These are phyloP conservation scores for Sphecodes monilicornis DNA, from an alignment of 2,888 invertebrate genomes.

Conservation along the genomic window DNA sequence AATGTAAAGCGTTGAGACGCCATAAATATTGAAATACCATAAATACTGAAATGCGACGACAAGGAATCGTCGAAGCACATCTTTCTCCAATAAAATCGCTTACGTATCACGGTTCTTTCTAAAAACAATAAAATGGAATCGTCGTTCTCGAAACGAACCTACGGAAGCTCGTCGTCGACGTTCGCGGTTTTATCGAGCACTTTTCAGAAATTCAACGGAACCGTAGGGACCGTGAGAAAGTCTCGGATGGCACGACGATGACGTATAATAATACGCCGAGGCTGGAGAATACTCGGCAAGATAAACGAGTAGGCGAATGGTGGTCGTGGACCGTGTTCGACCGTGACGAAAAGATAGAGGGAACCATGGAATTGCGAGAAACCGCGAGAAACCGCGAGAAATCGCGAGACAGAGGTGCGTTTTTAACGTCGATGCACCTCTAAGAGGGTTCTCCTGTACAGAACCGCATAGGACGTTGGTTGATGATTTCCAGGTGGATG, in stretches of 20 bases:
- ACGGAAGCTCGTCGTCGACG: background rate
- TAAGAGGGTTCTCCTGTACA: background rate
- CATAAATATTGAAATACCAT: background rate
- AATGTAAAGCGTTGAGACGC: too few relatives aligned
- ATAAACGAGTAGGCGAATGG: constrained; percentile 21
- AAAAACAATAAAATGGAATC: background rate
- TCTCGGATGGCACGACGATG: constrained; percentile 33
- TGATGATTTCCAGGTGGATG: background rate
- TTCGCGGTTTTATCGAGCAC: background rate
- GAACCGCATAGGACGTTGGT: background rate
- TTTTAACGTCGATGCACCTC: background rate
- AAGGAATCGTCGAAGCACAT: background rate
- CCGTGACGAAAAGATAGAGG: background rate
- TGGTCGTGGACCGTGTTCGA: background rate
- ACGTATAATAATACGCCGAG: constrained; percentile 49
- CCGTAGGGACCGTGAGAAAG: constrained; percentile 57
- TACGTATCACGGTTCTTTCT: background rate
- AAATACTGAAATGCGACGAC: background rate
- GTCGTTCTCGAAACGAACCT: background rate
- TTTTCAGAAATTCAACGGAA: constrained; percentile 26
- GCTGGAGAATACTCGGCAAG: constrained; percentile 19
- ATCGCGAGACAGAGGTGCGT: background rate
- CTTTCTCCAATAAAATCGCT: background rate
- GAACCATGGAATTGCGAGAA: background rate
- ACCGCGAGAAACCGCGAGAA: background rate